phyloP scores from a whole-genome alignment of 2,113 vertebrate species.

The Neolamprologus variostigma region DNA sequence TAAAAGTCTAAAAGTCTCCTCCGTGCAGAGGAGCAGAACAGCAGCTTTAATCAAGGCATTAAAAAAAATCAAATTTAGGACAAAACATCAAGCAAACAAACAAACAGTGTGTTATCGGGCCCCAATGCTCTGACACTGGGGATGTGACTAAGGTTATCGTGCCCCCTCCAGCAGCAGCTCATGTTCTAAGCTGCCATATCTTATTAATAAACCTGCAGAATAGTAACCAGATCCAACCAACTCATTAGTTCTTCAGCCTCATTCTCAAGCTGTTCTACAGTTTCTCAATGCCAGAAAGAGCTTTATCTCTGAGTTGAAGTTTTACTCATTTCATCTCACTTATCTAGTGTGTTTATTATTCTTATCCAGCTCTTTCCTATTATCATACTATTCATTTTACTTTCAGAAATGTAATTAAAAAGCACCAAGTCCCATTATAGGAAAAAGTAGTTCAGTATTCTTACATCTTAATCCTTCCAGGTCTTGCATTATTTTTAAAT shows the following conservation, averaged over 20 bases:
- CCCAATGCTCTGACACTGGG: not conserved
- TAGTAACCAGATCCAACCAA: conserved; percentile 15
- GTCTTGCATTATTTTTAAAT: not conserved
- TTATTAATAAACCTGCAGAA: conserved; percentile 40
- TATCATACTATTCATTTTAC: not conserved
- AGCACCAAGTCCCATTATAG: not conserved
- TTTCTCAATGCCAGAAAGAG: not conserved
- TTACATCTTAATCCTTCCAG: not conserved
- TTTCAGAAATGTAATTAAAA: not conserved
- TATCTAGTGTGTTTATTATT: not conserved
- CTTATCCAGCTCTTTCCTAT: not conserved
- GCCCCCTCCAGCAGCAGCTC: conserved; percentile 29
- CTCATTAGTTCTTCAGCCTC: not conserved
- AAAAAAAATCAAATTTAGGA: not conserved
- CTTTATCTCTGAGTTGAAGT: not conserved
- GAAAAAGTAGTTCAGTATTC: not conserved
- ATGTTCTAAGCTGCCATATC: conserved; percentile 19
- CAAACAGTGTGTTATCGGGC: not conserved
- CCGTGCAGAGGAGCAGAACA: not conserved
- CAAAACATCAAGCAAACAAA: not conserved
- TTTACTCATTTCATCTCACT: not conserved
- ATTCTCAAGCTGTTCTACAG: not conserved
- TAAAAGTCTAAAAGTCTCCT: not conserved
- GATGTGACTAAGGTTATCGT: not conserved
- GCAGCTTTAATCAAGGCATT: not conserved